A percentile compares a stretch with the other conserved stretches of the same genome.
Evolutionary conservation across 2,797 vertebrate genomes (phyloP).

Genomic region (Coilia nasus): DNA sequence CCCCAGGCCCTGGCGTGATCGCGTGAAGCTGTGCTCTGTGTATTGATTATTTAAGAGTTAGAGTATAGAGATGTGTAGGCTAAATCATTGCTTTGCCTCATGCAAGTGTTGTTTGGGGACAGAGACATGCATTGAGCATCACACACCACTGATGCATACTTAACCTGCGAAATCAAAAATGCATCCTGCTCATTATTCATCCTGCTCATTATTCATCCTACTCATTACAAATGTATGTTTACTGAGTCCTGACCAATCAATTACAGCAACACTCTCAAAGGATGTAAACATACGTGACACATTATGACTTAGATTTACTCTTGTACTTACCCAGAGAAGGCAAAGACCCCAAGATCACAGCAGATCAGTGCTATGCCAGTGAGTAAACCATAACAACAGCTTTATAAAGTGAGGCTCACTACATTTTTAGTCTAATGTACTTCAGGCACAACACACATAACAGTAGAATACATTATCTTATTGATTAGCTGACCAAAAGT

Average conservation of each 20-base stretch:
- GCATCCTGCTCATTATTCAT: background rate
- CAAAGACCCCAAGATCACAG: background rate
- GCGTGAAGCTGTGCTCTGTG: background rate
- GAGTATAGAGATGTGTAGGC: background rate
- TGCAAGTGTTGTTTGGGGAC: constrained; percentile 17
- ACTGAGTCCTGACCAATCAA: background rate
- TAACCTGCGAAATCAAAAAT: background rate
- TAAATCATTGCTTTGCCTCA: background rate
- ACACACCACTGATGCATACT: background rate
- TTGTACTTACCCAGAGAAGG: background rate
- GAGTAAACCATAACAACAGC: background rate
- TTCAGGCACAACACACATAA: background rate
- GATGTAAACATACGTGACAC: background rate
- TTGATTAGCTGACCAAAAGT: background rate
- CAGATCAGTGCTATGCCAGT: background rate
- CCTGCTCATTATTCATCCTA: background rate
- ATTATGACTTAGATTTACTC: background rate
- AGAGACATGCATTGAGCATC: background rate
- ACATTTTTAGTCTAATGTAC: background rate
- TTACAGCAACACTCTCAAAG: background rate
- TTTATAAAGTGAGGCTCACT: background rate
- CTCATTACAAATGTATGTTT: background rate
- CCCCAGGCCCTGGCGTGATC: background rate
- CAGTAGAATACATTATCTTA: background rate
- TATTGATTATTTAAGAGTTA: constrained; percentile 19